Conservation (phyloP, 2,113 vertebrate genomes). For the Cyrtonyx montezumae region DNA sequence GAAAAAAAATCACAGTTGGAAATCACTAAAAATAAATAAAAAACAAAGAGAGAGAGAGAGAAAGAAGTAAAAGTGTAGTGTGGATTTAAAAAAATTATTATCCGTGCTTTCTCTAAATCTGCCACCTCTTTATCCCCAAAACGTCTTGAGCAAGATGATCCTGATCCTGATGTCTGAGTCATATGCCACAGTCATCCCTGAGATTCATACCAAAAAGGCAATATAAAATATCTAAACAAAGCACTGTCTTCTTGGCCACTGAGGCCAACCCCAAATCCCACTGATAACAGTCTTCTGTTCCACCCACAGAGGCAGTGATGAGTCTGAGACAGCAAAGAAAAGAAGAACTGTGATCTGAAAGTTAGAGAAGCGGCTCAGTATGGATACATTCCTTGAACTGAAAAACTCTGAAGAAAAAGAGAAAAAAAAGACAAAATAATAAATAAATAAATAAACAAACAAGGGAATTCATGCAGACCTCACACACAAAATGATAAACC, state of each 20-base stretch:
- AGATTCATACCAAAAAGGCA: background rate
- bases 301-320: background rate
- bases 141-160: background rate
- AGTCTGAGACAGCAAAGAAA: background rate
- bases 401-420: background rate
- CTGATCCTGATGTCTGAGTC: background rate
- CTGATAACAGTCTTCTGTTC: background rate
- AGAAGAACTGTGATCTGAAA: background rate
- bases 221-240: slow-evolving; percentile 8
- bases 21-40: background rate
- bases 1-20: background rate
- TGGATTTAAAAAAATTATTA: background rate
- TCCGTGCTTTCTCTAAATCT: background rate
- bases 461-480: background rate
- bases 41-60: background rate
- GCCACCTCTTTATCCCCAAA: background rate
- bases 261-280: background rate
- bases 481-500: background rate
- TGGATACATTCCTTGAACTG: background rate
- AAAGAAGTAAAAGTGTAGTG: background rate
- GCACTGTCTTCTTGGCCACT: background rate
- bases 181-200: background rate
- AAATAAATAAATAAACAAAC: too few species aligned
- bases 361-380: rapidly evolving
- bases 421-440: background rate